Base-by-base conservation (phyloP, 2,888 invertebrate genomes). In the Uropetala carovei region DNA sequence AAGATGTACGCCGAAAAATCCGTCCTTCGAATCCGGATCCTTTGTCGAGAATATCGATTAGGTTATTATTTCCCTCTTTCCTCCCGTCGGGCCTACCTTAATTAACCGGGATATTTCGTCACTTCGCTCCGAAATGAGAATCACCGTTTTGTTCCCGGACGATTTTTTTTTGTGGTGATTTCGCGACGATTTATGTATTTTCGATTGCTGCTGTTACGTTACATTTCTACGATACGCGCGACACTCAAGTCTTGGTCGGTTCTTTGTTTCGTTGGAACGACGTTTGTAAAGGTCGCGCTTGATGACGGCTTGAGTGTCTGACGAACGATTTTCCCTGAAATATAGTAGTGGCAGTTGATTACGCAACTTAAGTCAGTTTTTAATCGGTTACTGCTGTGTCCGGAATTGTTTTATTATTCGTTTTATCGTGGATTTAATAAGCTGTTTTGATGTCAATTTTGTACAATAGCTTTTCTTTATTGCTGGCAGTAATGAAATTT, bases 31-130 rank as follows among this genome's bases (percentile, higher is more conserved):
- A 75, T 75, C 75, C 27, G 13, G 75, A 27, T 75, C 27, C 75
- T 75, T 27, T 13, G 75, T 75, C n/a, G 75, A 27, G 75, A 75
- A 75, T 75, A 75, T 75, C 75, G 75, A 75, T 75, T 75, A 75
- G 75, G 9, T 75, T 75, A 75, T 75, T 75, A 75, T 75, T 75
- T 75, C 75, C 75, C 75, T 22, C 75, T 75, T 75, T 75, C 75
- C 22, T 75, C 22, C 22, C 75, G 27, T 22, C 75, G 22, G 75
- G 22, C 75, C 22, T 75, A 13, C 75, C 75, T 75, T 75, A 75
- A 75, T 43, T 75, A 75, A 75, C 75, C 75, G 75, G 75, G 22
- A 27, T 75, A 75, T 75, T 75, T 75, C 75, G 13, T 75, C 75
- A 75, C 75, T 75, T 75, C 75, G 16, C 75, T 18, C 22, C 68